Evolutionary conservation across 2,888 invertebrate genomes (phyloP).

Genomic region (Agriotes lineatus): DNA sequence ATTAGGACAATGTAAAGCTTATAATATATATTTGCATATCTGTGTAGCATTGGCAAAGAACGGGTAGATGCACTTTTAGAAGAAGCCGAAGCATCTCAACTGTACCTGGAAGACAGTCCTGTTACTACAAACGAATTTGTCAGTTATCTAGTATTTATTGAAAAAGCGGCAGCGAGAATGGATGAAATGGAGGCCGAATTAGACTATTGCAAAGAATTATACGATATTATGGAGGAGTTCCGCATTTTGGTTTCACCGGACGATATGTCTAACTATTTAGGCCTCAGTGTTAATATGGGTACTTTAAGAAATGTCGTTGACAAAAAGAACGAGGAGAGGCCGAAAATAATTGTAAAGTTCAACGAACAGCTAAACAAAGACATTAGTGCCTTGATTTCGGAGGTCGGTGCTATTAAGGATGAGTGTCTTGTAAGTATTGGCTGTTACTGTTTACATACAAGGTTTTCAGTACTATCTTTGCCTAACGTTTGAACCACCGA

Average conservation of each 20-base stretch:
- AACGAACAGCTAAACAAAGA: conserved; percentile 83
- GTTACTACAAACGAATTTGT: conserved; percentile 80
- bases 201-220: conserved; percentile 85
- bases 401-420: conserved; percentile 79
- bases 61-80: conserved; percentile 69
- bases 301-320: conserved; percentile 78
- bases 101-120: conserved; percentile 75
- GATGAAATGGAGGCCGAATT: conserved; percentile 78
- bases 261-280: conserved; percentile 75
- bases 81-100: conserved; percentile 75
- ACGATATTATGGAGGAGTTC: conserved; percentile 87
- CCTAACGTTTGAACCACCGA: no score
- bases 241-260: conserved; percentile 79
- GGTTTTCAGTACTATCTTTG: no score
- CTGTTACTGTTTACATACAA: no score
- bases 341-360: conserved; percentile 78
- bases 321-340: conserved; percentile 76
- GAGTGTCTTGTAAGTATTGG: conserved; percentile 78
- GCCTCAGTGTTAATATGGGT: conserved; percentile 74
- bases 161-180: conserved; percentile 75
- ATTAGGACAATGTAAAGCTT: no score
- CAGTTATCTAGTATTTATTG: conserved; percentile 77
- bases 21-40: conserved; percentile 14
- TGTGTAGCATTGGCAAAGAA: conserved; percentile 72
- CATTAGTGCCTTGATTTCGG: conserved; percentile 78